phyloP scores from a whole-genome alignment of 2,888 invertebrate genomes.

The Cabera pusaria region DNA sequence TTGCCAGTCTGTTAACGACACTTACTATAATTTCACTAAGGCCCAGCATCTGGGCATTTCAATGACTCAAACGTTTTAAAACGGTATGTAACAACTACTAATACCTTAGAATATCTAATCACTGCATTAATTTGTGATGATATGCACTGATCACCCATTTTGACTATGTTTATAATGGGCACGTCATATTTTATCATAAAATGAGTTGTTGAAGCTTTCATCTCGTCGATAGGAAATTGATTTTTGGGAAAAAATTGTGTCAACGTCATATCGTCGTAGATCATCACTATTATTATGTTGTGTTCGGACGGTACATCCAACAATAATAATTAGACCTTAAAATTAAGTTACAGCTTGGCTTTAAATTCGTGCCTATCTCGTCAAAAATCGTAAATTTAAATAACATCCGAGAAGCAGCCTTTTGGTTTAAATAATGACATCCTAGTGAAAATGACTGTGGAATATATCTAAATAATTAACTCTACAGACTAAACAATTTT shows the following conservation, averaged over 20 bases:
- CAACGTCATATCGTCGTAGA: slow-evolving; percentile 66
- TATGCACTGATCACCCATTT: slow-evolving; percentile 80
- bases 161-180: slow-evolving; percentile 66
- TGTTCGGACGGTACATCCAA: slow-evolving; percentile 81
- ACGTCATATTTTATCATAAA: slow-evolving; percentile 50
- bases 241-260: slow-evolving; percentile 58
- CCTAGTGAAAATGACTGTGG: slow-evolving; percentile 79
- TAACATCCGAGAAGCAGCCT: slow-evolving; percentile 81
- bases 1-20: slow-evolving; percentile 81
- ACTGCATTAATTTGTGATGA: slow-evolving; percentile 82
- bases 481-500: slow-evolving; percentile 70
- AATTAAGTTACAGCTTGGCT: slow-evolving; percentile 80
- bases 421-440: slow-evolving; percentile 74
- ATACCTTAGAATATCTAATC: slow-evolving; percentile 82
- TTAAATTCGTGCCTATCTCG: slow-evolving; percentile 80
- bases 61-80: slow-evolving; percentile 79
- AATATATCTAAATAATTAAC: slow-evolving; percentile 71
- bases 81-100: slow-evolving; percentile 80
- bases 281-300: slow-evolving; percentile 77
- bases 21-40: slow-evolving; percentile 80
- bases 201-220: slow-evolving; percentile 65
- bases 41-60: slow-evolving; percentile 77
- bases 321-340: slow-evolving; percentile 76
- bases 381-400: slow-evolving; percentile 70
- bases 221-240: slow-evolving; percentile 61